A percentile compares a stretch with the other conserved stretches of the same genome.
Evolutionary conservation across 35 echinoderm and acorn worm genomes (phyloP).

Genomic region (Hemicentrotus pulcherrimus): DNA sequence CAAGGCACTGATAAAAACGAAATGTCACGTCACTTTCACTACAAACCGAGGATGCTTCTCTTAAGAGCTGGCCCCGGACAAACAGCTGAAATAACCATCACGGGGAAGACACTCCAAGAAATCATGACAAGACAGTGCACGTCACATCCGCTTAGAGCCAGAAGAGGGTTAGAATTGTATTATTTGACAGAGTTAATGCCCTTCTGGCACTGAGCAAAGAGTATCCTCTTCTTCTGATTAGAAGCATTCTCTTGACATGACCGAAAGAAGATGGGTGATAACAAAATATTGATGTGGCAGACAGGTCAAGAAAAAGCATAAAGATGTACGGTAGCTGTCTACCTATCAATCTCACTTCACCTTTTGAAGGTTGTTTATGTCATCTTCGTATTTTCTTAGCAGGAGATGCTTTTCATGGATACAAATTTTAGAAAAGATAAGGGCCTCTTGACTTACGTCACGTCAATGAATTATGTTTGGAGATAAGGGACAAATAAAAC

Average conservation of each 20-base stretch:
- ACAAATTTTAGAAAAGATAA: neutral
- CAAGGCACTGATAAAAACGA: neutral
- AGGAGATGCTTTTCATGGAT: neutral
- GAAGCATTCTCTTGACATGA: neutral
- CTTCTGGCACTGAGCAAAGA: no score
- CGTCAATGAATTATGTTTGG: neutral
- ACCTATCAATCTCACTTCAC: neutral
- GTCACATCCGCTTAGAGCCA: neutral
- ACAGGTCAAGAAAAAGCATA: neutral
- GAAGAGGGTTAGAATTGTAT: no score
- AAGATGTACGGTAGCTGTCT: neutral
- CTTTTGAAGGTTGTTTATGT: neutral
- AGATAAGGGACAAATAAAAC: neutral
- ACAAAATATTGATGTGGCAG: neutral
- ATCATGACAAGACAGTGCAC: neutral
- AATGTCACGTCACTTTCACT: neutral
- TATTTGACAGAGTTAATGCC: no score
- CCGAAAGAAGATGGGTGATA: neutral
- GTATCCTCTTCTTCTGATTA: neutral
- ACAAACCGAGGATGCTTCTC: neutral
- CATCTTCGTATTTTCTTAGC: neutral
- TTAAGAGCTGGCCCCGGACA: neutral
- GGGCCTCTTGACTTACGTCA: neutral
- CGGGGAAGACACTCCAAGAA: neutral
- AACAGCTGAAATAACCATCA: neutral